Conservation (phyloP, 2,797 vertebrate genomes). For the Capromys pilorides region DNA sequence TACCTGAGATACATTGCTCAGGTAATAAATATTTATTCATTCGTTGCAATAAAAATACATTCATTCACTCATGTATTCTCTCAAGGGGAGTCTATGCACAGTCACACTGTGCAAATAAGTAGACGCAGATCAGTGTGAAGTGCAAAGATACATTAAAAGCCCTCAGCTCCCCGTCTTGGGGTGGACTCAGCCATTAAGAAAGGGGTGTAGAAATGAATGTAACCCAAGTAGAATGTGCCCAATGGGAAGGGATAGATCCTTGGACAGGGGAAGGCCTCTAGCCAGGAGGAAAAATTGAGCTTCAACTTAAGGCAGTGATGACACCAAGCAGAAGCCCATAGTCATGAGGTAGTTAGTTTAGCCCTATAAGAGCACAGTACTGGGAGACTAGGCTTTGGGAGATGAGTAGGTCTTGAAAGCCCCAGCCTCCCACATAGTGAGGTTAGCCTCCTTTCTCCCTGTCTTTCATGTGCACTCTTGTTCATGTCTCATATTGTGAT, state of each 20-base stretch:
- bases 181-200: neutral
- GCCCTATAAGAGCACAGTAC: neutral
- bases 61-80: too few relatives aligned
- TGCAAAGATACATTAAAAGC: neutral
- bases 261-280: neutral
- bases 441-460: neutral
- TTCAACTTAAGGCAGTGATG: neutral
- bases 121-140: rapidly evolving
- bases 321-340: neutral
- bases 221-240: neutral
- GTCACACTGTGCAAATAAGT: neutral
- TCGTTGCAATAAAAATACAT: too few relatives aligned
- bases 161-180: rapidly evolving
- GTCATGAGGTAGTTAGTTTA: neutral
- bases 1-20: neutral
- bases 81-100: neutral
- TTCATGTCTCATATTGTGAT: neutral
- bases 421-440: neutral
- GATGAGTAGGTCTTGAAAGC: neutral
- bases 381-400: neutral
- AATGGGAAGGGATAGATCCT: too few relatives aligned
- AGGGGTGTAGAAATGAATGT: too few relatives aligned
- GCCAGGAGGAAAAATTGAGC: neutral
- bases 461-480: neutral
- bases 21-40: neutral